Evolutionary conservation across 2,113 vertebrate genomes (phyloP).

Genomic region (Paedocypris sp.): DNA sequence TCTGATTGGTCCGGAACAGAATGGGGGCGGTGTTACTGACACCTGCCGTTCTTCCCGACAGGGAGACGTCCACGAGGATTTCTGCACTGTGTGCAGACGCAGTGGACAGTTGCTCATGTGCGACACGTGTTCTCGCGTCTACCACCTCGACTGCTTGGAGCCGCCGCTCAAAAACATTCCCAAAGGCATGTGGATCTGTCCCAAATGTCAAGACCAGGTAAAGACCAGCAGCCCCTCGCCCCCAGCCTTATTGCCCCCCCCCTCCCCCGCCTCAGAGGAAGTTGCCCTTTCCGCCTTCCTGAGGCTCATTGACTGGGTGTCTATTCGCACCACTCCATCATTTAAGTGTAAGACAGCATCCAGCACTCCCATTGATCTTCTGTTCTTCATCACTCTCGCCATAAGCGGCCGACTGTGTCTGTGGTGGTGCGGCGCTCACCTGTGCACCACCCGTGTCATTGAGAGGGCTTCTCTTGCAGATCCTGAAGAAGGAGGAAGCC

Average conservation of each 20-base stretch:
- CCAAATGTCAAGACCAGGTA: constrained; percentile 99
- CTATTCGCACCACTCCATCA: constrained; percentile 57
- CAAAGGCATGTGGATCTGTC: constrained; percentile 99
- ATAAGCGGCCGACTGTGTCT: constrained; percentile 34
- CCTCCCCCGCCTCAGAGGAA: constrained; percentile 5
- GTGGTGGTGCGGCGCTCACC: constrained; percentile 12
- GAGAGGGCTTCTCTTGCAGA: constrained; percentile 62
- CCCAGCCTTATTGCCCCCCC: constrained; percentile 18
- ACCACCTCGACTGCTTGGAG: constrained; percentile 98
- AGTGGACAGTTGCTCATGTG: constrained; percentile 99
- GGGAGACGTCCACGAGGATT: constrained; percentile 99
- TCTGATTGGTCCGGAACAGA: constrained; percentile 43
- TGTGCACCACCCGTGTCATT: constrained; percentile 28
- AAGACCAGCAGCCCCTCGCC: constrained; percentile 35
- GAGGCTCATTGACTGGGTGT: constrained; percentile 45
- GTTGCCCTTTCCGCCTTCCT: not conserved
- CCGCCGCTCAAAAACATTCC: constrained; percentile 98
- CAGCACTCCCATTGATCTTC: constrained; percentile 50
- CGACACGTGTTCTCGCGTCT: constrained; percentile 98
- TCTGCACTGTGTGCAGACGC: constrained; percentile 98
- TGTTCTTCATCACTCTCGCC: constrained; percentile 43
- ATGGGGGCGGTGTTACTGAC: constrained; percentile 59
- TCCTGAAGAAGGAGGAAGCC: constrained; percentile 97
- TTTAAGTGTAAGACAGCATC: constrained; percentile 53
- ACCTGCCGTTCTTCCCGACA: constrained; percentile 74